These are phyloP conservation scores for Yasuhikotakia modesta DNA, from an alignment of 2,797 vertebrate genomes.

Conservation along the genomic window DNA sequence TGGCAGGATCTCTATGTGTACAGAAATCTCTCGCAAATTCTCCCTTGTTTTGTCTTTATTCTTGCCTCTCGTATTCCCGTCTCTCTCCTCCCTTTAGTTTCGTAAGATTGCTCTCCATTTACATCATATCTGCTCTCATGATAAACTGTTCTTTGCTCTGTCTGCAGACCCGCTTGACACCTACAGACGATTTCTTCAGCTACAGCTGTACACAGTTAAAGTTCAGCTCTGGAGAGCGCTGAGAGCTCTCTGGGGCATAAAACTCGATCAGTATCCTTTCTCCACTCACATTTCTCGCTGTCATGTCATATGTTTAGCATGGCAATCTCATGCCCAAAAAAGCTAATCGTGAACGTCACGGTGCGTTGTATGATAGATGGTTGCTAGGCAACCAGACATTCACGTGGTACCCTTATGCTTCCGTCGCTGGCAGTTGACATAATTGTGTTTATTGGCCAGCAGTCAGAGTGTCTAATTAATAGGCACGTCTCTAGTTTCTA, in stretches of 20 bases:
- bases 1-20: slow-evolving; percentile 14
- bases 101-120: slow-evolving; percentile 51
- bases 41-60: slow-evolving; percentile 18
- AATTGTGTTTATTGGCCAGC: background rate
- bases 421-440: background rate
- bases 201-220: slow-evolving; percentile 7
- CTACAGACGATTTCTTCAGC: slow-evolving; percentile 4
- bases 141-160: slow-evolving; percentile 7
- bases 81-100: slow-evolving; percentile 45
- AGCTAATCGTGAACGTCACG: slow-evolving; percentile 10
- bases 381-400: slow-evolving; percentile 46
- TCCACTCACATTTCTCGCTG: background rate
- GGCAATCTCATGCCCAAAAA: slow-evolving; percentile 17
- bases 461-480: slow-evolving; percentile 16
- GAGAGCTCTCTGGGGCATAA: background rate
- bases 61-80: no score
- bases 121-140: slow-evolving; percentile 47
- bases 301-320: slow-evolving; percentile 17
- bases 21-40: slow-evolving; percentile 6
- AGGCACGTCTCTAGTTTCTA: background rate
- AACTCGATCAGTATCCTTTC: slow-evolving; percentile 6
- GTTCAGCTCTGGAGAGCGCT: slow-evolving; percentile 18
- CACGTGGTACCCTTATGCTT: slow-evolving; percentile 9
- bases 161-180: slow-evolving; percentile 23
- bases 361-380: slow-evolving; percentile 21